Evolutionary conservation across 2,888 invertebrate genomes (phyloP).

Genomic region (Nysson spinosus): DNA sequence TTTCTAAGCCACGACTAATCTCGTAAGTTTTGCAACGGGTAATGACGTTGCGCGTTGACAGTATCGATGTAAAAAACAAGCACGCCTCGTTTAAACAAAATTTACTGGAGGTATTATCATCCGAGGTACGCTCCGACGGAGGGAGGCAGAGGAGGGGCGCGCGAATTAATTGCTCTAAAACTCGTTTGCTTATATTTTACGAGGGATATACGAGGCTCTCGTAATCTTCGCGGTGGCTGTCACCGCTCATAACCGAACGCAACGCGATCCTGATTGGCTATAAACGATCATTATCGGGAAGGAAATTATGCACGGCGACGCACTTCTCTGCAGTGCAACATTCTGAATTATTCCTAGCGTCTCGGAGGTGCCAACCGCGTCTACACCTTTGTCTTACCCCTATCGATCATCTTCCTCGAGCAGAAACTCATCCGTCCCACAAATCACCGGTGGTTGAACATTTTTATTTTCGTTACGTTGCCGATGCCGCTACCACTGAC

Average conservation of each 20-base stretch:
- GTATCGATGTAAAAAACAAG: conserved; percentile 18
- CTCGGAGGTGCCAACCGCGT: not conserved
- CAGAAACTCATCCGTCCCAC: conserved; percentile 5
- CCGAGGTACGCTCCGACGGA: conserved; percentile 2
- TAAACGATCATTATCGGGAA: conserved; percentile 64
- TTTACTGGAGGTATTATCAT: conserved; percentile 17
- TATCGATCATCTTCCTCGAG: not conserved
- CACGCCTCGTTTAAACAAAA: conserved; percentile 4
- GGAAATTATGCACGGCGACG: conserved; percentile 38
- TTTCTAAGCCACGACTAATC: conserved; percentile 2
- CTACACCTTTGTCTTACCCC: conserved; percentile 14
- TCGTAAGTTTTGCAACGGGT: conserved; percentile 8
- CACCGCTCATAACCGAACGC: conserved; percentile 42
- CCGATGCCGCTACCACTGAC: not conserved
- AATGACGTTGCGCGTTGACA: conserved; percentile 17
- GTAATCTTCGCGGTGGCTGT: conserved; percentile 51
- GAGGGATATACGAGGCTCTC: conserved; percentile 19
- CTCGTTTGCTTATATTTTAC: conserved; percentile 26
- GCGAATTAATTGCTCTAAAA: conserved; percentile 33
- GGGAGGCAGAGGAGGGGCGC: not conserved
- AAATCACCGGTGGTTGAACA: conserved; percentile 27
- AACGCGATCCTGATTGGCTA: conserved; percentile 61
- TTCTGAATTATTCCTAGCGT: conserved; percentile 3
- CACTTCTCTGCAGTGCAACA: conserved; percentile 29
- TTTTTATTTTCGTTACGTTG: not conserved